phyloP scores from a whole-genome alignment of 2,888 invertebrate species.

The Leptinotarsa rubiginosa region DNA sequence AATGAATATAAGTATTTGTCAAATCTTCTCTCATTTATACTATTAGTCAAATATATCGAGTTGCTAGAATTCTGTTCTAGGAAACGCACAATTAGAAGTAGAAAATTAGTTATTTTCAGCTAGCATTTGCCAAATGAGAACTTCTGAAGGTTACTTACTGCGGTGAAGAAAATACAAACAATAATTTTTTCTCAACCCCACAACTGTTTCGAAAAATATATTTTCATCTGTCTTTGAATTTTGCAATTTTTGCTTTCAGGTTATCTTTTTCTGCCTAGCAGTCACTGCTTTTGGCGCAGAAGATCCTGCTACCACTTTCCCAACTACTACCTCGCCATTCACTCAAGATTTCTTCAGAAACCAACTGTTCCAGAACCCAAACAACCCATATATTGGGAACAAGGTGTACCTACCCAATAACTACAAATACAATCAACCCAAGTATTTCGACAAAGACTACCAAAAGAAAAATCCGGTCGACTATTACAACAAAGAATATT shows the following conservation, averaged over 20 bases:
- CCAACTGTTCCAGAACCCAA: constrained; percentile 9
- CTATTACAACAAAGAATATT: constrained; percentile 22
- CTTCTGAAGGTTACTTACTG: too few relatives aligned
- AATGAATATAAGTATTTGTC: too few relatives aligned
- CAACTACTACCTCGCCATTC: background rate
- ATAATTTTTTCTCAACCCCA: too few relatives aligned
- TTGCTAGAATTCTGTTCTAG: too few relatives aligned
- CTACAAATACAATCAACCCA: constrained; percentile 9
- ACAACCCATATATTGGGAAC: constrained; percentile 9
- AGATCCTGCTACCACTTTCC: background rate
- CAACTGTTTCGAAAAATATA: too few relatives aligned
- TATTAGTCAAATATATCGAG: too few relatives aligned
- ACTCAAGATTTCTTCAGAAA: constrained; percentile 14
- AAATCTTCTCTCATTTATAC: too few relatives aligned
- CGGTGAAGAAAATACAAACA: too few relatives aligned
- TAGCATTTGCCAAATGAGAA: too few relatives aligned
- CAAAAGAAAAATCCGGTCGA: constrained; percentile 5
- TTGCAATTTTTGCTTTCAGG: constrained; percentile 21
- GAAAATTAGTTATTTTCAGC: too few relatives aligned
- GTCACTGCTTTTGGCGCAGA: constrained; percentile 22
- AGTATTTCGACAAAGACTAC: constrained; percentile 21
- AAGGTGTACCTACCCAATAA: background rate
- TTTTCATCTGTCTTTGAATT: too few relatives aligned
- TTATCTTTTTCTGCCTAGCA: constrained; percentile 24
- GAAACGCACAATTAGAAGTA: too few relatives aligned